Base-by-base conservation (phyloP, 2,113 vertebrate species). In the Petrocephalus microphthalmus region DNA sequence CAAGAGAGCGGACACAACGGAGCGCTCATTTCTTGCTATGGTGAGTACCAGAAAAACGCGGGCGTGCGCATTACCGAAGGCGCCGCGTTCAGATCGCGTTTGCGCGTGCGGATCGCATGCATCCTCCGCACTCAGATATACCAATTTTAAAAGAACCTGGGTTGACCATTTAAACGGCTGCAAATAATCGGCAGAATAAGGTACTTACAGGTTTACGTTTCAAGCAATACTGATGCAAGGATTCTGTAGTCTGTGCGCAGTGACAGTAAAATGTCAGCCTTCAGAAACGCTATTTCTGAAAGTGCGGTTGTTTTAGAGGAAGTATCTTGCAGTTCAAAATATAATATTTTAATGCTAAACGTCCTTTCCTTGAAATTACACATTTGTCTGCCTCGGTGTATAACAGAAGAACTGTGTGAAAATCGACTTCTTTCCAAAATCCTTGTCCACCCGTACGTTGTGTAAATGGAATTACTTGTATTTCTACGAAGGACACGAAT, bases 1-100 rank as follows among this genome's bases (percentile, higher is more conserved):
- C 96, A 94, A 85, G 97, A 98, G 86, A 91, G 93, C 90, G 93
- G 95, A 91, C 97, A 96, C 95, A 97, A 95, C 97, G 96, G 97
- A 95, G 95, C 95, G 91, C 93, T 97, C 92, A 92, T 97, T 90
- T 91, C 97, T 74, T 98, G 97, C 92, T 99, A 98, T 94, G 97
- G 98, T 99, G 95, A 99, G 98, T 95, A 51, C 74, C 87, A 37
- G 42, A 60, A 7, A 6, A 88, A 19, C n/a, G 37, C 13, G 37
- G 47, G 71, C 29, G 19, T 57, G 2, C n/a, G n/a, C 57, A 13
- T 5, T 29, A 13, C 25, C 13, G 29, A 25, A 25, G 83, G 8
- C n/a, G 37, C 20, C 17, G 45, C 8, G 20, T n/a, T 83, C 7
- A 83, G 47, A 49, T 64, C 71, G 20, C n/a, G 13, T 52, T 25